phyloP scores from a whole-genome alignment of 2,797 vertebrate species.

The Eulemur mongoz region DNA sequence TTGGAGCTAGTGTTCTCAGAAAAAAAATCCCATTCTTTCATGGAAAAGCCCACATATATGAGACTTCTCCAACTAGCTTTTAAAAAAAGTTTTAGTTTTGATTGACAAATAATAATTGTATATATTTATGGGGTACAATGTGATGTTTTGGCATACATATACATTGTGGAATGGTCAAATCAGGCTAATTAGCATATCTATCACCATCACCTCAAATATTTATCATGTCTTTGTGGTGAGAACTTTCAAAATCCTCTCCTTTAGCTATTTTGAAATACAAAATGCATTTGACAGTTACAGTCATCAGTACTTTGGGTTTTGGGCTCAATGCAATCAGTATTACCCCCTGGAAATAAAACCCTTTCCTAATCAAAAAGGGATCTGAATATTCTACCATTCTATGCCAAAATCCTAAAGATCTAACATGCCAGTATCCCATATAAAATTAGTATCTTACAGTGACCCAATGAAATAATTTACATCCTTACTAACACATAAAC shows the following conservation, averaged over 20 bases:
- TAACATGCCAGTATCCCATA: not conserved
- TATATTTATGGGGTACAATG: not conserved
- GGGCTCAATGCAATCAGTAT: not conserved
- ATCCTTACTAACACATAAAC: not conserved
- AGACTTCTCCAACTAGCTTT: not conserved
- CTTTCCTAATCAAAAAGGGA: not conserved
- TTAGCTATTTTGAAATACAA: not conserved
- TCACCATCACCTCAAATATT: not conserved
- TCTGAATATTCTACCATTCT: not conserved
- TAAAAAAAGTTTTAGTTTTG: not conserved
- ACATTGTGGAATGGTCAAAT: not conserved
- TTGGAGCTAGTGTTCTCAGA: not conserved
- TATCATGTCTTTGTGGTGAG: not conserved
- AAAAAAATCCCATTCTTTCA: not conserved
- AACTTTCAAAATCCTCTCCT: not conserved
- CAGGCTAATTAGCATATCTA: not conserved
- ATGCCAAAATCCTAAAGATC: not conserved
- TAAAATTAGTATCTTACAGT: not conserved
- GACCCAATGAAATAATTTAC: not conserved
- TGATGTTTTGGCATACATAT: not conserved
- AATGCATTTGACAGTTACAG: not conserved
- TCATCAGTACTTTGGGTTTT: not conserved
- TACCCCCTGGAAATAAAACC: not conserved
- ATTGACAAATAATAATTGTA: not conserved
- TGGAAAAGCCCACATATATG: not conserved